These are phyloP conservation scores for Tyria jacobaeae DNA, from an alignment of 2,888 invertebrate species.

Conservation along the genomic window DNA sequence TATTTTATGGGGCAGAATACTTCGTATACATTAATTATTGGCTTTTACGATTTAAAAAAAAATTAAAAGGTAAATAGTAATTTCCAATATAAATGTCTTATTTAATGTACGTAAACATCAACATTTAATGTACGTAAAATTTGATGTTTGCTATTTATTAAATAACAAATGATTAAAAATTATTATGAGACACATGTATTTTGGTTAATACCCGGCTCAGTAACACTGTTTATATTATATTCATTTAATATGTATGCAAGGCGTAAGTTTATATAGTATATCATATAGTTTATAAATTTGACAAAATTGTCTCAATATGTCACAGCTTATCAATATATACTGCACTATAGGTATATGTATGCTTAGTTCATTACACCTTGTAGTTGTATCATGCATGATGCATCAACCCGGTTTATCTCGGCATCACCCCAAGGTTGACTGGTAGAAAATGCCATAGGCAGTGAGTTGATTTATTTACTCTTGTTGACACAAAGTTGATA, in stretches of 20 bases:
- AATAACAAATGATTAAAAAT: not conserved
- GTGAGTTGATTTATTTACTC: not conserved
- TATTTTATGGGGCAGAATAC: constrained; percentile 30
- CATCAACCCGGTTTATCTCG: constrained; percentile 1
- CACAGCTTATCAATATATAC: too few relatives aligned
- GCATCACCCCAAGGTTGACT: not conserved
- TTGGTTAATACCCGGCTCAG: too few relatives aligned
- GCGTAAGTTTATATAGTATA: too few relatives aligned
- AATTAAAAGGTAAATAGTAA: not conserved
- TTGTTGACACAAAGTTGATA: constrained; percentile 1
- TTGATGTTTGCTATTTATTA: not conserved
- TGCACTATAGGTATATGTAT: not conserved
- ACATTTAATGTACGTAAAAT: not conserved
- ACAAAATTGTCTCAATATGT: too few relatives aligned
- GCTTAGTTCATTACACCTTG: not conserved
- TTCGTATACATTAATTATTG: not conserved
- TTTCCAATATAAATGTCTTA: not conserved
- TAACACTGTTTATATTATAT: too few relatives aligned
- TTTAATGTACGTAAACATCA: not conserved
- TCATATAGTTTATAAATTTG: too few relatives aligned
- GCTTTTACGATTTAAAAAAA: not conserved
- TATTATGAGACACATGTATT: too few relatives aligned
- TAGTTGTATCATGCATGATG: not conserved
- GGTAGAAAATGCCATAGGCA: not conserved
- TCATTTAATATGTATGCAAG: too few relatives aligned